A percentile compares a stretch with the other conserved stretches of the same genome.
Conservation (phyloP, 2,888 invertebrate species). For the Odontocolon sp. region DNA sequence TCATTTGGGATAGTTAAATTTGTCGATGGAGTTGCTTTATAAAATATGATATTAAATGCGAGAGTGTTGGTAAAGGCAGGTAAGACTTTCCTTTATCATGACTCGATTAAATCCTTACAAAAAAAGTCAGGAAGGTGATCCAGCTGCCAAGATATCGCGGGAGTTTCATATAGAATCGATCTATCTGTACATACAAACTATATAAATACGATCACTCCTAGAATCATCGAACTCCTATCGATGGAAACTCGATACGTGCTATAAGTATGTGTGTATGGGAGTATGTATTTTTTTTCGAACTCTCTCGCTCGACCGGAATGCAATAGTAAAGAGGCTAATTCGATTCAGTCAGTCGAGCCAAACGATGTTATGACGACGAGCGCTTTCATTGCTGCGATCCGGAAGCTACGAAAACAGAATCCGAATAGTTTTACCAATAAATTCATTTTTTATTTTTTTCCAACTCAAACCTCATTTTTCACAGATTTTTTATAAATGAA, state of each 20-base stretch:
- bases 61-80: too few species aligned
- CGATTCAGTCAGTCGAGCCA: slow-evolving; percentile 63
- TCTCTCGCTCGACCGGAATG: slow-evolving; percentile 59
- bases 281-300: slow-evolving; percentile 13
- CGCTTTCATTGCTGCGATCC: slow-evolving; percentile 58
- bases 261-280: not conserved
- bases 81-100: not conserved
- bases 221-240: slow-evolving; percentile 35
- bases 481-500: slow-evolving; percentile 16
- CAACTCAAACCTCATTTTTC: not conserved
- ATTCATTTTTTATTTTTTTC: not conserved
- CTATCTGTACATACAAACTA: too few species aligned
- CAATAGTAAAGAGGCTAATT: slow-evolving; percentile 70
- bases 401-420: slow-evolving; percentile 56
- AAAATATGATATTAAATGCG: too few species aligned
- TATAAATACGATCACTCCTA: slow-evolving; percentile 32
- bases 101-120: too few species aligned
- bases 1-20: too few species aligned
- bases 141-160: slow-evolving; percentile 16
- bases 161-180: slow-evolving; percentile 14
- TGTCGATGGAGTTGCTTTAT: too few species aligned
- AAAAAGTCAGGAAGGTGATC: slow-evolving; percentile 53
- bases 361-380: slow-evolving; percentile 17
- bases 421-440: too few species aligned
- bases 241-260: slow-evolving; percentile 37